Evolutionary conservation across 1,140 invertebrate genomes (phyloP).

Genomic region (Drosophila seguyi): DNA sequence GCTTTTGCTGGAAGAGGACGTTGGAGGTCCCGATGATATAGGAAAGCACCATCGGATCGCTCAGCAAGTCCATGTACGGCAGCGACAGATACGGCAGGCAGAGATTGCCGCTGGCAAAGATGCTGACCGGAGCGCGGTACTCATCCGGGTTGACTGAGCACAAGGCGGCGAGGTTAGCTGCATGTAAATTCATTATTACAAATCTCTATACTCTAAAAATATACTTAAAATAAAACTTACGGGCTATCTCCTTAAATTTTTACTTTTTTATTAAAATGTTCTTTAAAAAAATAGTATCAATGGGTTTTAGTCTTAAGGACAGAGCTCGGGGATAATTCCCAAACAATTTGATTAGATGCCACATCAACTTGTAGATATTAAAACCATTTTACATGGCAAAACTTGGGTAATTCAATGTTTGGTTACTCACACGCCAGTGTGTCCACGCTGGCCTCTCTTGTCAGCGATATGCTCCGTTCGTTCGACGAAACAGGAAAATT

Average conservation of each 20-base stretch:
- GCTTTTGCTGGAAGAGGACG: slow-evolving; percentile 98
- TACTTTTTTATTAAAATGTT: not conserved
- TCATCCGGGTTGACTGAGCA: slow-evolving; percentile 88
- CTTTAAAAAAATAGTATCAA: not conserved
- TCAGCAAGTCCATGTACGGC: slow-evolving; percentile 96
- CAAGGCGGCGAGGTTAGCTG: slow-evolving; percentile 71
- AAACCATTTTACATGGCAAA: not conserved
- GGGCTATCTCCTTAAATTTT: not conserved
- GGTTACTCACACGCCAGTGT: slow-evolving; percentile 86
- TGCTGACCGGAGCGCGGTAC: slow-evolving; percentile 94
- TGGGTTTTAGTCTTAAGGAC: too few relatives aligned
- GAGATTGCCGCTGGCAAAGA: slow-evolving; percentile 97
- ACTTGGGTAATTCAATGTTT: not conserved
- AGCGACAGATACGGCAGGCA: slow-evolving; percentile 98
- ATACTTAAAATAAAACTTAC: not conserved
- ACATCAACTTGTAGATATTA: not conserved
- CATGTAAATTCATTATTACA: not conserved
- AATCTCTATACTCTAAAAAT: not conserved
- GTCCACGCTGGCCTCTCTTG: slow-evolving; percentile 88
- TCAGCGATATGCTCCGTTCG: slow-evolving; percentile 86
- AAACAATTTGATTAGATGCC: not conserved
- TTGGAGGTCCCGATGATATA: slow-evolving; percentile 99
- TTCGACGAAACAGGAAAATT: slow-evolving; percentile 63
- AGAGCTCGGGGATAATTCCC: too few relatives aligned
- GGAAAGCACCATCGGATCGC: slow-evolving; percentile 94